Base-by-base conservation (phyloP, 2,888 invertebrate genomes). In the Caenorhabditis angaria region DNA sequence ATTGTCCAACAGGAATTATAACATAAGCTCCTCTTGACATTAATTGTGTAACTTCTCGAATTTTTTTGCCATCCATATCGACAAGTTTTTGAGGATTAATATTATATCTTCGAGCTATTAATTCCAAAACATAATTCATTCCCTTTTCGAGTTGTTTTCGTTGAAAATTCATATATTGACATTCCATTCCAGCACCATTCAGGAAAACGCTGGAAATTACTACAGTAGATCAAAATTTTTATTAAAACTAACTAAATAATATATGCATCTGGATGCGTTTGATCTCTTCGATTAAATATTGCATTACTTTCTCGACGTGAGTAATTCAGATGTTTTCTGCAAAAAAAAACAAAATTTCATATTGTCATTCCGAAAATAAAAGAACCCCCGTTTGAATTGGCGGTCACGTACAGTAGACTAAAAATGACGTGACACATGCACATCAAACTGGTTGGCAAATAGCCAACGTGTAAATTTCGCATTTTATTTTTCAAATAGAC, bases 11-110 rank as follows among this genome's bases (percentile, higher is more conserved):
- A 0, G 84, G 83, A 48, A 84, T 75, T 4, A 84, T 70, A 10
- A 84, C 82, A 64, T 84, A 84, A 8, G 83, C 79, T 12, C 83
- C 84, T 48, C 84, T 60, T 1, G 84, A 82, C 83, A 84, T 83
- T 18, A 84, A 55, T 50, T 83, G 80, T 27, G 72, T 77, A 18
- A 84, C 80, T 35, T 80, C 74, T 24, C 63, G 53, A 18, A 84
- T 73, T 56, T 75, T 75, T 35, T 65, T 61, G 2, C 84, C 84
- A 51, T 83, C 84, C 82, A 84, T 82, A 56, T 82, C 75, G 48
- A 80, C 81, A 56, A 84, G 62, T 73, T 75, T 82, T 22, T 67
- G 63, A 4, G 83, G 83, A 66, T 81, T 84, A 27, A 83, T 82
- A 70, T 68, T 81, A 60, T 69, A 83, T 32, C 78, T 61, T 61